phyloP scores from a whole-genome alignment of 23 tunicate genomes.

The Clavelina lepadiformis region DNA sequence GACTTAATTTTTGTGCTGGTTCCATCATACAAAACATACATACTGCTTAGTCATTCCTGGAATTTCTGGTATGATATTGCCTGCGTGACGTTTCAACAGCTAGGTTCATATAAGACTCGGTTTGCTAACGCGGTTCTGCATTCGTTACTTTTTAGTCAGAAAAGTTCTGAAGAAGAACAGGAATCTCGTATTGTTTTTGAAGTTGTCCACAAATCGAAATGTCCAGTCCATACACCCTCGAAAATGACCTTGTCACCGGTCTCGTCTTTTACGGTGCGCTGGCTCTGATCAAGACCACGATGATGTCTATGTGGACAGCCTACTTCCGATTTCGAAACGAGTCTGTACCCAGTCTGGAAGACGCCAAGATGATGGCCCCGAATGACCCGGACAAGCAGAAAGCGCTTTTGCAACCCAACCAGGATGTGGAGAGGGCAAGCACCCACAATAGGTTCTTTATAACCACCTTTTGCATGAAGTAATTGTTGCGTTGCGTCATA shows the following conservation, averaged over 20 bases:
- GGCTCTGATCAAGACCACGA: constrained; percentile 22
- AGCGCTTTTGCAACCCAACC: constrained; percentile 26
- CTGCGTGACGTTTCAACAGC: too few relatives aligned
- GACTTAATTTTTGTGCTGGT: too few relatives aligned
- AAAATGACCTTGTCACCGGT: constrained; percentile 44
- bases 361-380: constrained; percentile 14
- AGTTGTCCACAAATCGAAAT: too few relatives aligned
- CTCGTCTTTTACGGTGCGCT: constrained; percentile 51
- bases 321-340: not conserved
- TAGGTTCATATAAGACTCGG: too few relatives aligned
- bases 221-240: constrained; percentile 33
- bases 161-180: too few relatives aligned
- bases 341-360: constrained; percentile 31
- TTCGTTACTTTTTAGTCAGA: too few relatives aligned
- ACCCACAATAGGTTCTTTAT: not conserved
- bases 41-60: too few relatives aligned
- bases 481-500: not conserved
- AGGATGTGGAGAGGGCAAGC: constrained; percentile 73
- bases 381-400: constrained; percentile 49
- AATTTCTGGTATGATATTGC: too few relatives aligned
- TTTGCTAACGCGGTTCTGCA: too few relatives aligned
- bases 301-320: constrained; percentile 29
- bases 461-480: not conserved
- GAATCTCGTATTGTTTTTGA: too few relatives aligned
- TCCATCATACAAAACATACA: too few relatives aligned